Base-by-base conservation (phyloP, 2,113 vertebrate species). In the Sebastes schlegelii region DNA sequence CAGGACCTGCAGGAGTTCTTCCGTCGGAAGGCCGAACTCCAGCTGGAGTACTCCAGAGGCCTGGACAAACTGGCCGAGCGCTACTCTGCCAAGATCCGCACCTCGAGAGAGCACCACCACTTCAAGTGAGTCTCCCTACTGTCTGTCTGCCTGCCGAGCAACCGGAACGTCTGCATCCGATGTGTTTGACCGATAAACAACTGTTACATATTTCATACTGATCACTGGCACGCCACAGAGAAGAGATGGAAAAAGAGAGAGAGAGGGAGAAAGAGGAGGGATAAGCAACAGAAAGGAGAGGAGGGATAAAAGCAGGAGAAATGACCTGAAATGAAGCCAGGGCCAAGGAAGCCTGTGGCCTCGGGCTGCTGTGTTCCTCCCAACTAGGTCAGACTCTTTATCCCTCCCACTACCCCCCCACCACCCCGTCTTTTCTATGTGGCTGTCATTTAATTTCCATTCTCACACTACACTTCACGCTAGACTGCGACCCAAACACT, bases 1-100 rank as follows among this genome's bases (percentile, higher is more conserved):
- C 98, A 99, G 93, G 98, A 99, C 92, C 96, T 99, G 85, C 98
- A 99, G 94, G 98, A 99, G 74, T 99, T 99, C 93, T 98, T 99
- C 94, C 97, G 97, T 68, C 95, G 97, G 81, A 98, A 98, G 88
- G 97, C 97, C 0, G 98, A 99, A 94, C 97, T 99, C 0, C 97
- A 99, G 92, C 94, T 99, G 0, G 98, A 99, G 92, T 99, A 97
- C 63, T 98, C 97, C 54, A 92, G 97, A 48, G 97, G 97, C 93
- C 93, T 99, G 94, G 98, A 99, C 91, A 99, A 99, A 79, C 94
- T 99, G 94, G 97, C 98, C 0, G 98, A 99, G 88, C 95, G 98
- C 19, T 99, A 97, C 95, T 97, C 97, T 11, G 96, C 97, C 90
- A 98, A 98, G 93, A 97, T 98, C 80, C 98, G 98, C 90, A 96